These are phyloP conservation scores for Spodoptera littoralis DNA, from an alignment of 2,888 invertebrate genomes.

Conservation along the genomic window DNA sequence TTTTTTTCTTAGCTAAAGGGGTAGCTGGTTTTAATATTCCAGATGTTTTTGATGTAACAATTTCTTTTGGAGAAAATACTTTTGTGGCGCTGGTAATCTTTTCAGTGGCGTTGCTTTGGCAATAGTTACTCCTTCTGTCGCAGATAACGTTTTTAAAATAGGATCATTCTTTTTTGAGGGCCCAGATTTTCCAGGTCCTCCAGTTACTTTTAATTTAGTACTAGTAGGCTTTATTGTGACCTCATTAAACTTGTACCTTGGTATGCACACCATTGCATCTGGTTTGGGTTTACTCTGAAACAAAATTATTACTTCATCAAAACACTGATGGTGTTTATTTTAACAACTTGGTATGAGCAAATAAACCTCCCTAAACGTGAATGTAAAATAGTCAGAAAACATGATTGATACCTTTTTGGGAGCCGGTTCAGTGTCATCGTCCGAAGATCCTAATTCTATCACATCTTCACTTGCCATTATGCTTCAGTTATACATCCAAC, in stretches of 20 bases:
- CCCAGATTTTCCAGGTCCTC: not conserved
- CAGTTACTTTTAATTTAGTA: conserved; percentile 18
- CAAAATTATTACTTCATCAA: conserved; percentile 16
- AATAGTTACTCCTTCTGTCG: not conserved
- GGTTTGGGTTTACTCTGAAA: conserved; percentile 75
- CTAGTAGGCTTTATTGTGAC: conserved; percentile 72
- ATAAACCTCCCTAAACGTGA: not conserved
- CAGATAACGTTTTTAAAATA: conserved; percentile 3
- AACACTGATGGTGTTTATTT: too few species aligned
- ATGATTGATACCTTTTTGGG: conserved; percentile 74
- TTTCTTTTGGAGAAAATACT: conserved; percentile 14
- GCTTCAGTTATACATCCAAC: conserved; percentile 10
- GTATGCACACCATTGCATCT: conserved; percentile 84
- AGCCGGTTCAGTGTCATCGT: conserved; percentile 79
- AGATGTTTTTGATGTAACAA: conserved; percentile 30
- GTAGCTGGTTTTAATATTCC: not conserved
- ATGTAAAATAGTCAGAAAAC: not conserved
- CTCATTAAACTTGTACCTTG: conserved; percentile 66
- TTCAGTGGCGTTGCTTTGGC: conserved; percentile 53
- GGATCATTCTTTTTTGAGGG: not conserved
- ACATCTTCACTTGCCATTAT: conserved; percentile 82
- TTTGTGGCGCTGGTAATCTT: conserved; percentile 24
- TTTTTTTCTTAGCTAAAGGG: conserved; percentile 33
- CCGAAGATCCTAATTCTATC: conserved; percentile 84
- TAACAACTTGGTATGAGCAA: too few species aligned